Evolutionary conservation across 2,888 invertebrate species (phyloP), one percentile per base, ranked within the genome.

Genomic region (Aphelenchoides bicaudatus): DNA sequence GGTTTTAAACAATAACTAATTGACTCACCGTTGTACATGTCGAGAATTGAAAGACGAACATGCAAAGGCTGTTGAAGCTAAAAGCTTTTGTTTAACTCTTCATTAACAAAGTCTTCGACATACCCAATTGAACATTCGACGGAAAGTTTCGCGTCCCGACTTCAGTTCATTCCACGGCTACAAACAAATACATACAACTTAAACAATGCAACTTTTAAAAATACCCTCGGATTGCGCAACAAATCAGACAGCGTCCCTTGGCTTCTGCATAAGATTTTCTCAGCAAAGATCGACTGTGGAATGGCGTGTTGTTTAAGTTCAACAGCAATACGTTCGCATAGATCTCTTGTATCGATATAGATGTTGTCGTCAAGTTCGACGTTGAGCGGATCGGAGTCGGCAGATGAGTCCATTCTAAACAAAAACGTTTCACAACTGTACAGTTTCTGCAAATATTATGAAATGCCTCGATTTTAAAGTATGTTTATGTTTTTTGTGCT

Each of bases 241-340:
- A 79, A 58, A 56, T 79, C 79, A 0, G 78, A 78, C 49, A 79
- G 58, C 5, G 79, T 79, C 49, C 79, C 79, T 54, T 79, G 79
- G 59, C 74, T 74, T 23, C 78, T 69, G 58, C 65, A 78, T 30
- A 59, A 34, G 37, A 59, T 71, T 34, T 74, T 50, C 53, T 79
- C 79, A 30, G 79, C 79, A 47, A 79, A 79, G 27, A 73, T 62
- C 1, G 74, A 70, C 57, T 72, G 72, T 6, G 72, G 72, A n/a
- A 72, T 72, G 21, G 69, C 62, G 51, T 72, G 70, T 48, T 71
- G 70, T 58, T 54, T 54, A 34, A 78, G 61, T 47, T 79, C 79
- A 54, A 73, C 77, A 2, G 78, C 78, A 21, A 79, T 77, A 25
- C 77, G 58, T 37, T 69, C 68, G 59, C 77, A 78, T 39, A 77